Percentiles rank a stretch among this genome's conserved stretches.
Evolutionary conservation across 2,113 vertebrate genomes (phyloP).

Genomic region (Petromus typicus): DNA sequence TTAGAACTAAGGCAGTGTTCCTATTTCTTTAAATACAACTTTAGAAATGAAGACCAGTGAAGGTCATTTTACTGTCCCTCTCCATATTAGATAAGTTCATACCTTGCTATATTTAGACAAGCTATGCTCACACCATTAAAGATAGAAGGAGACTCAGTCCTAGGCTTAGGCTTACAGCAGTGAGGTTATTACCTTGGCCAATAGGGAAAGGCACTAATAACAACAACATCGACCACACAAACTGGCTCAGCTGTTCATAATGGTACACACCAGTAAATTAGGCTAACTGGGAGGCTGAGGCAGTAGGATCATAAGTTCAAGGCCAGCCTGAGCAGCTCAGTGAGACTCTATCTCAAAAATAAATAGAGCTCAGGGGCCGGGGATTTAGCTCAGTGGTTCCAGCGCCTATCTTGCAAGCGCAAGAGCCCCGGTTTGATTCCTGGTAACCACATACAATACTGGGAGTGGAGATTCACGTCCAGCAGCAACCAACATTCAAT

Average conservation of each 20-base stretch:
- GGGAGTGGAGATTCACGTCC: too few species aligned
- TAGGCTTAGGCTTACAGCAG: background rate
- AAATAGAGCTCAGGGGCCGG: background rate
- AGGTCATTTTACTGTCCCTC: slow-evolving; percentile 81
- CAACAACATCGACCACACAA: background rate
- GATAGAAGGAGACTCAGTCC: slow-evolving; percentile 73
- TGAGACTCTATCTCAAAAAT: background rate
- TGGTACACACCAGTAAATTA: background rate
- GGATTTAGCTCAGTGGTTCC: too few species aligned
- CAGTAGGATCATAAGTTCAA: background rate
- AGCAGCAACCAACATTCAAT: slow-evolving; percentile 16
- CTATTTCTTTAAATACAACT: slow-evolving; percentile 75
- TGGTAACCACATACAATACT: too few species aligned
- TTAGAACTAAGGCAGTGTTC: background rate
- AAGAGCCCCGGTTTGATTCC: too few species aligned
- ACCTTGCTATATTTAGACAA: slow-evolving; percentile 86
- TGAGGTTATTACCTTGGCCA: background rate
- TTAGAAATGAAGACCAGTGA: slow-evolving; percentile 76
- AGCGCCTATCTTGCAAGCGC: too few species aligned
- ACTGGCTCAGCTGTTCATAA: background rate
- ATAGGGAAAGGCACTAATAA: background rate
- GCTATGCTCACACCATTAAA: slow-evolving; percentile 73
- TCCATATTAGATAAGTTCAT: slow-evolving; percentile 63
- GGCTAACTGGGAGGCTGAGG: background rate
- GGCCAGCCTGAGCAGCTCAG: background rate